Conservation (phyloP, 2,113 vertebrate species). For the Larimichthys crocea region DNA sequence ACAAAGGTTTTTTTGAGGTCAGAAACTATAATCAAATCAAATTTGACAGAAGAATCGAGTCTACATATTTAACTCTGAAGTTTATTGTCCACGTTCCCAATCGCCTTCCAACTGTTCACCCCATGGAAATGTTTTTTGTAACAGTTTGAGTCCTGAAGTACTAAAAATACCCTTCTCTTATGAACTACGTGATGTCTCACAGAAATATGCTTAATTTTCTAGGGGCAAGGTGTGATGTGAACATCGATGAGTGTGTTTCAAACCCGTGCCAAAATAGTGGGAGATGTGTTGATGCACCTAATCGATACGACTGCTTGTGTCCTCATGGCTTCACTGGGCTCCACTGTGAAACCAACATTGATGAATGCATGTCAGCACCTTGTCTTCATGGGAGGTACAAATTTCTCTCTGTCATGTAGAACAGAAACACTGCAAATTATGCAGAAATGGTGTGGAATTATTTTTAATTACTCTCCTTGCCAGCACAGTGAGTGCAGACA, state of each 20-base stretch:
- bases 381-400: conserved; percentile 89
- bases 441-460: conserved; percentile 70
- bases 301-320: conserved; percentile 84
- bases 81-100: background rate
- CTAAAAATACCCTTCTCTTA: background rate
- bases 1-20: background rate
- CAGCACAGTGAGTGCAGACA: conserved; percentile 45
- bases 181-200: conserved; percentile 7
- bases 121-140: background rate
- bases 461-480: conserved; percentile 80
- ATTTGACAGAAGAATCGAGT: conserved; percentile 4
- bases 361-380: conserved; percentile 86
- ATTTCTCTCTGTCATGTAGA: conserved; percentile 40
- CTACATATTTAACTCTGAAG: background rate
- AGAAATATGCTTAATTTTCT: conserved; percentile 44
- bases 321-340: conserved; percentile 81
- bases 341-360: conserved; percentile 84
- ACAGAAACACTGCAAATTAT: conserved; percentile 52
- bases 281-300: conserved; percentile 79
- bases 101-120: background rate
- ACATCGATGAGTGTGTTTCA: conserved; percentile 85
- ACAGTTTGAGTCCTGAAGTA: background rate
- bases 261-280: conserved; percentile 84
- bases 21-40: conserved; percentile 6
- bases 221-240: conserved; percentile 84